Base-by-base conservation (phyloP, 2,888 invertebrate species). In the Andrena fulva region DNA sequence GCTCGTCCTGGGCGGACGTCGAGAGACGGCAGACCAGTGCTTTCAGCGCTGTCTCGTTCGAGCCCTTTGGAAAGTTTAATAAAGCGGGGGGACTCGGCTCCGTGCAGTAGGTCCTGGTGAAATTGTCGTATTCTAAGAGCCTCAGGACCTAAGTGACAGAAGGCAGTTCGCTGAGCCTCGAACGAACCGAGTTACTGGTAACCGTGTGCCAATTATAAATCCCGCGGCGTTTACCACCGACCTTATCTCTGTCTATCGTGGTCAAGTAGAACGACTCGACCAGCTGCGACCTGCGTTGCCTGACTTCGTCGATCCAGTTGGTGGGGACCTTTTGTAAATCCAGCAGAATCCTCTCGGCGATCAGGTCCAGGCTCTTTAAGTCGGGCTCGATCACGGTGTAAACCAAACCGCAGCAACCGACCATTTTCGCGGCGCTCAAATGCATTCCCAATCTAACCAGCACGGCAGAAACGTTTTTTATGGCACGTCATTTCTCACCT, bases 181-280 rank as follows among this genome's bases (percentile, higher is more conserved):
- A 12, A 0, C 27, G 8, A 27, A 20, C 52, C 52, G n/a, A n/a
- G 52, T 52, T 8, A 20, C 20, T 3, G 20, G 20, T 8, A 8
- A 63, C n/a, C 20, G 12, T 31, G 10, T 10, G 10, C 12, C 52
- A 35, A 66, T 67, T 42, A 27, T 42, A 67, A 52, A 31, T 67
- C 20, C 20, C 20, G 20, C 20, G 20, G 20, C 59, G 35, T 31
- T 24, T 5, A 59, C 24, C 68, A 79, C 77, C 48, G 73, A 92
- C 93, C 92, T 93, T 93, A 42, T 89, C 62, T 31, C 87, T 87
- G 81, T 93, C 91, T 1, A 89, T 85, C 1, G 87, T 84, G 0
- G 93, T 93, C 24, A 92, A 84, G 56, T 92, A 93, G 84, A 93
- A 93, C 33, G 93, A 84, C 77, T 93, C 91, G 27, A 93, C 75